phyloP scores from a whole-genome alignment of 2,113 vertebrate species.

The Salvelinus sp. region DNA sequence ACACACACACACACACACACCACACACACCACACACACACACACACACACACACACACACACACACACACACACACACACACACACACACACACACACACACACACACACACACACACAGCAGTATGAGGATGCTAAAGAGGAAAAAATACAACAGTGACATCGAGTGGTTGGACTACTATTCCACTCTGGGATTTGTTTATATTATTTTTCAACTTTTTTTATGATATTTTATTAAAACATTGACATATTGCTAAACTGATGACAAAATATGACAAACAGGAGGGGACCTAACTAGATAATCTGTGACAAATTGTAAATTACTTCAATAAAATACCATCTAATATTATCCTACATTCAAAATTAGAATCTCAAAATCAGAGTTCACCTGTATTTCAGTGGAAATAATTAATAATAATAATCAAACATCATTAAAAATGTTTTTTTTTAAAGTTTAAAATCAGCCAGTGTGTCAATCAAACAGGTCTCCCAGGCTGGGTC shows the following conservation, averaged over 20 bases:
- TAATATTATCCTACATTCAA: no score
- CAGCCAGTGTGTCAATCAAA: not conserved
- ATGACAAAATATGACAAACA: not conserved
- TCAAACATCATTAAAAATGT: not conserved
- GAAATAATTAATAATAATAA: not conserved
- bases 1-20: not conserved
- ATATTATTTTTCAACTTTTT: not conserved
- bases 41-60: no score
- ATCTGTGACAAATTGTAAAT: no score
- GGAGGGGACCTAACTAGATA: not conserved
- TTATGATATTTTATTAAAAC: not conserved
- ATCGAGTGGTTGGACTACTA: conserved; percentile 34
- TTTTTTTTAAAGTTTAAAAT: not conserved
- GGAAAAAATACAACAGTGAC: conserved; percentile 32
- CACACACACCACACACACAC: no score
- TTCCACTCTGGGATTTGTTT: not conserved
- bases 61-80: no score
- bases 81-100: no score
- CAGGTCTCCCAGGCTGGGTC: not conserved
- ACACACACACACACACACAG: not conserved
- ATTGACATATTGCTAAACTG: not conserved
- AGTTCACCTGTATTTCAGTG: not conserved
- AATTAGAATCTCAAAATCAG: not conserved
- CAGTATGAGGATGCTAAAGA: not conserved
- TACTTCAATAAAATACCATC: no score